phyloP scores from a whole-genome alignment of 2,797 vertebrate genomes.

The Carduelis carduelis region DNA sequence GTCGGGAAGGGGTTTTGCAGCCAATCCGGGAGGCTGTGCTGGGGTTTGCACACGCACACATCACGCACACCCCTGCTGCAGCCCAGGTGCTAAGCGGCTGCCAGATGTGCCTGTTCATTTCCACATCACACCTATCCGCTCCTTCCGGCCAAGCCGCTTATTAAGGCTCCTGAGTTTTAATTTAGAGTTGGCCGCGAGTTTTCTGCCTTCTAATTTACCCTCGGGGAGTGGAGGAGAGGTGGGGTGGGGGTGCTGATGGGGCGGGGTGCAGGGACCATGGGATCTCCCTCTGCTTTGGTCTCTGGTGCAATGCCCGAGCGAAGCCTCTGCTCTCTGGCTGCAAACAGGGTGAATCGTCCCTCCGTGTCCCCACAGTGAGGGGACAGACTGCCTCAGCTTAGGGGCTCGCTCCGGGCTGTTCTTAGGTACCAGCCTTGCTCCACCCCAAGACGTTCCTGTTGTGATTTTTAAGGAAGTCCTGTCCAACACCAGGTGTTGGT shows the following conservation, averaged over 20 bases:
- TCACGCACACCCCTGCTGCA: neutral
- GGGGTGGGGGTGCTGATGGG: too few relatives aligned
- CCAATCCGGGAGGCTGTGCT: constrained; percentile 22
- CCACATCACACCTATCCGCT: constrained; percentile 36
- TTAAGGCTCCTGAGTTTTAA: constrained; percentile 27
- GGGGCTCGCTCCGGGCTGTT: neutral
- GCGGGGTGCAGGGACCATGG: accelerated
- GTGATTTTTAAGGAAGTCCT: neutral
- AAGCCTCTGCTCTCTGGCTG: neutral
- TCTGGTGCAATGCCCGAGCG: accelerated
- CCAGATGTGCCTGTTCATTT: constrained; percentile 42
- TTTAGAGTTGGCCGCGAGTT: neutral
- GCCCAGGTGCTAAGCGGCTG: neutral
- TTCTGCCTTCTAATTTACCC: neutral
- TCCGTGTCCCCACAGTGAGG: neutral
- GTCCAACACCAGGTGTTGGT: neutral
- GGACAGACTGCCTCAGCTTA: neutral
- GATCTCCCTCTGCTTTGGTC: neutral
- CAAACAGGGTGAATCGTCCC: accelerated
- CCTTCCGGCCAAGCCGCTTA: neutral
- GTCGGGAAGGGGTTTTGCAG: neutral
- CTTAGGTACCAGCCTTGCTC: neutral
- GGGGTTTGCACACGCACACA: neutral
- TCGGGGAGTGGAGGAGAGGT: accelerated
- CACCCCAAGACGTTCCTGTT: neutral